Conservation (phyloP, 2,113 vertebrate genomes). For the Recurvirostra avosetta region DNA sequence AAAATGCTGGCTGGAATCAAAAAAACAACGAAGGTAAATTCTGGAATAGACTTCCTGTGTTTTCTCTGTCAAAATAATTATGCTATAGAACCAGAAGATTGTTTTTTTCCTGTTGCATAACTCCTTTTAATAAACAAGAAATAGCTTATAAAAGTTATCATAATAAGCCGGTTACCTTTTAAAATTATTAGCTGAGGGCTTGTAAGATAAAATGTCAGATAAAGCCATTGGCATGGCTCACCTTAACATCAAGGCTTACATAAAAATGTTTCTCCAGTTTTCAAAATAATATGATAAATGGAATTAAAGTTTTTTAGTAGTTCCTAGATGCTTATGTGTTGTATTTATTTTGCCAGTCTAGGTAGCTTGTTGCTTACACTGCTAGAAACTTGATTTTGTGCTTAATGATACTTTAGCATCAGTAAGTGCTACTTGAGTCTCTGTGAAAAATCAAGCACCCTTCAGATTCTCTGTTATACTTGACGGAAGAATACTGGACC, state of each 20-base stretch:
- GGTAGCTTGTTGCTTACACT: not conserved
- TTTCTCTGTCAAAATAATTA: not conserved
- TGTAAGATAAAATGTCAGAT: not conserved
- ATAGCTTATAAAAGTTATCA: not conserved
- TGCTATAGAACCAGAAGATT: not conserved
- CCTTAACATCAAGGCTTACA: not conserved
- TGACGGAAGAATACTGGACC: not conserved
- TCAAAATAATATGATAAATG: not conserved
- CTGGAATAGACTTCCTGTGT: not conserved
- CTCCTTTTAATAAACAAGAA: not conserved
- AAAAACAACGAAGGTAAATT: not conserved
- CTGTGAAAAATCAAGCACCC: conserved; percentile 26
- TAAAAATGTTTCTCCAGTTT: not conserved
- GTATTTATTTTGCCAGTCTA: not conserved
- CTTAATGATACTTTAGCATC: not conserved
- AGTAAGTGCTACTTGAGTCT: conserved; percentile 18
- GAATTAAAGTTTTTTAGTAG: not conserved
- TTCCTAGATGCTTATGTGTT: not conserved
- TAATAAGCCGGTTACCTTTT: not conserved
- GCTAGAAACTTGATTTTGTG: not conserved
- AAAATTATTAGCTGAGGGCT: not conserved
- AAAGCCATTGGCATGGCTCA: not conserved
- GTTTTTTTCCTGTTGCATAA: not conserved
- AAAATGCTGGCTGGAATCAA: not conserved
- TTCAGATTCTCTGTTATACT: conserved; percentile 9